phyloP scores from a whole-genome alignment of 2,888 invertebrate genomes.

The Sipunculus nudus region DNA sequence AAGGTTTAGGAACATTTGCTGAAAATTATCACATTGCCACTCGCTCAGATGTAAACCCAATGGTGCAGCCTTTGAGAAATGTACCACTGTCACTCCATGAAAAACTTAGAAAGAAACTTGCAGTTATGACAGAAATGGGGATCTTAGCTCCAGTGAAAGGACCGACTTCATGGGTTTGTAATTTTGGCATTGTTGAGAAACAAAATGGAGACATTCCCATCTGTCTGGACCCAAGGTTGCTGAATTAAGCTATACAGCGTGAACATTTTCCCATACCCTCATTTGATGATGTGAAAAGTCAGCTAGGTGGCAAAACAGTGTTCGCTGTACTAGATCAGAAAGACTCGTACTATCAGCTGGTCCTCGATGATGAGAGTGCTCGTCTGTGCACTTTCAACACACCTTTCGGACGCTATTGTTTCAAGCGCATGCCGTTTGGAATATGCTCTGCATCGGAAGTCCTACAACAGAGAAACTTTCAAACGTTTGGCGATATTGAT shows the following conservation, averaged over 20 bases:
- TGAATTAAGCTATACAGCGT: conserved; percentile 1
- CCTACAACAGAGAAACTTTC: conserved; percentile 29
- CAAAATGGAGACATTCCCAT: neutral
- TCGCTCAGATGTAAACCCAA: too few species aligned
- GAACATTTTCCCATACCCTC: conserved; percentile 20
- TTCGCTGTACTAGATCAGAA: conserved; percentile 37
- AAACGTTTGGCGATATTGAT: conserved; percentile 6
- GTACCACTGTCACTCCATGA: too few species aligned
- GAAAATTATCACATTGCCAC: too few species aligned
- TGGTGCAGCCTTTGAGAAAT: too few species aligned
- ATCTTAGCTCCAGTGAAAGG: neutral
- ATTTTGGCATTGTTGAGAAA: conserved; percentile 3
- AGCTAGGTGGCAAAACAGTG: conserved; percentile 21
- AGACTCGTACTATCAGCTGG: conserved; percentile 19
- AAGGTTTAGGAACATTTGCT: too few species aligned
- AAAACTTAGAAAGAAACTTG: too few species aligned
- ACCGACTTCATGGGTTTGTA: conserved; percentile 7
- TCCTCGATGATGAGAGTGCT: conserved; percentile 18
- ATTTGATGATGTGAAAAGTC: conserved; percentile 33
- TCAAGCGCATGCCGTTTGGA: conserved; percentile 37
- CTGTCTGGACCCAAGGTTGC: conserved; percentile 1
- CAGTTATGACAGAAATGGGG: neutral
- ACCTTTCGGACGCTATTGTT: conserved; percentile 31
- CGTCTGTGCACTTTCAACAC: conserved; percentile 34
- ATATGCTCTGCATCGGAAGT: conserved; percentile 27